Evolutionary conservation across 2,113 vertebrate species (phyloP).

Genomic region (Rattus norvegicus): DNA sequence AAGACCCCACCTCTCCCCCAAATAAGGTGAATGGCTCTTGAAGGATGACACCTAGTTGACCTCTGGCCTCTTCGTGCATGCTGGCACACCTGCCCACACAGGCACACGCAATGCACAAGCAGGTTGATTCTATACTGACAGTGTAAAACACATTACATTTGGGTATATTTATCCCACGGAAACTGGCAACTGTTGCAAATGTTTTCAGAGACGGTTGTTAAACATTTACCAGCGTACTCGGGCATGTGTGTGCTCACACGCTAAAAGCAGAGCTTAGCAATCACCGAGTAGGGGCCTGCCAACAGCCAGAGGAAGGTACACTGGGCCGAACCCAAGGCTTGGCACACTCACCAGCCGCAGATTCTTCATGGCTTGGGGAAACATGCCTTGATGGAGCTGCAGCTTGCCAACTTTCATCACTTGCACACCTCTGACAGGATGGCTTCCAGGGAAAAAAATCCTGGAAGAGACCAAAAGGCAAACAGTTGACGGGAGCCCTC

Average conservation of each 20-base stretch:
- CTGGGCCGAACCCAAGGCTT: background rate
- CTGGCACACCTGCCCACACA: too few species aligned
- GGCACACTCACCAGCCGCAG: conserved; percentile 91
- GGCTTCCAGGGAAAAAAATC: conserved; percentile 91
- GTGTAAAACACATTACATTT: background rate
- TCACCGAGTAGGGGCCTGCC: background rate
- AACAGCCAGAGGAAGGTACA: rapidly evolving
- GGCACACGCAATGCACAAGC: background rate
- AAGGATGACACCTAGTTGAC: background rate
- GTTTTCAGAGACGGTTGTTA: background rate
- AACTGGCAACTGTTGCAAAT: background rate
- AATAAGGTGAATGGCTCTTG: background rate
- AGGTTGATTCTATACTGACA: background rate
- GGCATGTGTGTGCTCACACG: rapidly evolving
- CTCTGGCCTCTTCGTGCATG: background rate
- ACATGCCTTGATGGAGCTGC: conserved; percentile 89
- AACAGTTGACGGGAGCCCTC: conserved; percentile 64
- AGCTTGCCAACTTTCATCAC: conserved; percentile 95
- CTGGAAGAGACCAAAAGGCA: conserved; percentile 84
- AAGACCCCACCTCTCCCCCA: background rate
- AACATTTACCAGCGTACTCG: background rate
- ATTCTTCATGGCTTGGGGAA: conserved; percentile 90
- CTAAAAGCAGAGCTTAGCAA: background rate
- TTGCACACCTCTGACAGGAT: conserved; percentile 93
- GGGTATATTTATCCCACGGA: background rate